Base-by-base conservation (phyloP, 2,113 vertebrate genomes). In the Odobenus rosmarus region DNA sequence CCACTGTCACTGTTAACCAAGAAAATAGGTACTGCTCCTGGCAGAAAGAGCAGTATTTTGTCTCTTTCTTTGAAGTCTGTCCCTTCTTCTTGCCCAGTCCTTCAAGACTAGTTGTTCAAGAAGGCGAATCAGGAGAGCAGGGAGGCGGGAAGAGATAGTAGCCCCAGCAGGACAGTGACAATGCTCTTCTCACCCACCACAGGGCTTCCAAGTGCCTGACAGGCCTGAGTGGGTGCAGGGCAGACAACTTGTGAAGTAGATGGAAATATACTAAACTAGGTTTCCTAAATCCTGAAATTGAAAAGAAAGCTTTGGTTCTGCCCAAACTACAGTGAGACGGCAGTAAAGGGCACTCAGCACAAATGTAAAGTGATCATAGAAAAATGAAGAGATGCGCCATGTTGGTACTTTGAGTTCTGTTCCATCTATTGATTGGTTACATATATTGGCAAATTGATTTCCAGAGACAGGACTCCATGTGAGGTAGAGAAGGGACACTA, bases 121-220 rank as follows among this genome's bases (percentile, higher is more conserved):
- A 31, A 33, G 28, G 33, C 59, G 33, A 39, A 28, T 2, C 4
- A 5, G 19, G 31, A 64, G 24, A 23, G 18, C 24, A 23, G 18
- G 26, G 8, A 36, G 3, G 36, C 0, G 1, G 8, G 18, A 13
- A 59, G 7, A 5, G 49, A 0, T 1, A 11, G 7, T 0, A 6
- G 12, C 5, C 0, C 23, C 36, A 18, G 14, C 46, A 8, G 26
- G 28, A 26, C 12, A 15, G 6, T 0, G 46, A 74, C 0, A 31
- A 81, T 0, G 0, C 3, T 18, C 36, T 9, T 21, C 11, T 39
- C 1, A 0, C 10, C 55, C 23, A 33, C 2, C 13, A 21, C n/a
- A 23, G 33, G 67, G 14, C 46, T 36, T 33, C 12, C 0, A 2
- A 31, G n/a, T 1, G 0, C 31, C 46, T 2, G 2, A 23, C 51